Evolutionary conservation across 2,113 vertebrate genomes (phyloP), one percentile per base, ranked within the genome.

Genomic region (Pampusana beccarii): DNA sequence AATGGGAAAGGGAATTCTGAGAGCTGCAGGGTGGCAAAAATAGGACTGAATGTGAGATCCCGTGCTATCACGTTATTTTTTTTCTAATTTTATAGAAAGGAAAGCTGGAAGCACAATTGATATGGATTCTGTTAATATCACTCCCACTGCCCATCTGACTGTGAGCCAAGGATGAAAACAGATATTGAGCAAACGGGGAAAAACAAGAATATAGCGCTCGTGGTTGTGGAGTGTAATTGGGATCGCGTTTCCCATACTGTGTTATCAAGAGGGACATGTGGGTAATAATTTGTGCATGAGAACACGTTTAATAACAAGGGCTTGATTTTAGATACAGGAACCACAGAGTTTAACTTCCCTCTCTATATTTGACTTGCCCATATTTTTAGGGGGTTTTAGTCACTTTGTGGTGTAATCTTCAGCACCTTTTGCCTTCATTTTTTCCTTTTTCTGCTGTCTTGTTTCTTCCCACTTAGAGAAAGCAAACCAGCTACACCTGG

Each of bases 401-500:
- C 24, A 13, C 50, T 51, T 51, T 14, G 24, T 25, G 19, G 18
- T 46, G 44, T 11, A 9, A 15, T 61, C 44, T 50, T 73, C 13
- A 87, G 51, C 58, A 38, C 33, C 44, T 67, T 80, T 19, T 36
- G 3, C 24, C 4, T 26, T n/a, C 56, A 29, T 26, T 64, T 38
- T 26, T 21, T 34, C 10, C 11, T 16, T 10, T 86, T 87, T 51
- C 17, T 65, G 8, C 42, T 85, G n/a, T 42, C 28, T 82, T 9
- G 4, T 82, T 95, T 85, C 87, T 38, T 93, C 20, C 57, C 26
- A 15, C 46, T 95, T 61, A 40, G 34, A 66, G 33, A 10, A 33
- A 46, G 81, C n/a, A 86, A 95, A 90, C 50, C 23, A 53, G 44
- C 86, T 65, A 48, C 89, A 92, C 94, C 84, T 96, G 91, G 46